Base-by-base conservation (phyloP, 2,888 invertebrate species). In the Germaria angustata region DNA sequence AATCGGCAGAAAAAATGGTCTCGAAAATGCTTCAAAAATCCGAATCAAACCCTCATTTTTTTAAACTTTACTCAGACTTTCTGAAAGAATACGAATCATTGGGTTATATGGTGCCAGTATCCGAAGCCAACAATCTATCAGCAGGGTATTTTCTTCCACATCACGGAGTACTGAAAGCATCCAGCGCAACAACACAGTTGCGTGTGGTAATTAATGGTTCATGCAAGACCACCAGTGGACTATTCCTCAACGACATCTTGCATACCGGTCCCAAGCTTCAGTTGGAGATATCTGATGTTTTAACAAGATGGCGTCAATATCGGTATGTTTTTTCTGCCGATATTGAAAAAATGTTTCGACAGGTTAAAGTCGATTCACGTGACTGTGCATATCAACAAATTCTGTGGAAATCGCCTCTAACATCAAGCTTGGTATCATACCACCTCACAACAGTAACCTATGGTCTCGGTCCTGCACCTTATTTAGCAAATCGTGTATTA, bases 191-290 rank as follows among this genome's bases (percentile, higher is more conserved):
- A 28, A 81, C 71, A 0, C 76, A 76, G 6, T 1, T 81, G 7
- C 28, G 69, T 0, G 77, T 63, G 0, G 63, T 63, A 24, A 69
- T 77, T 41, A 55, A 71, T 55, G 71, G 79, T 0, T 79, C 82
- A 24, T 63, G n/a, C n/a, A 68, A 69, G 24, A 78, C 73, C 15
- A 63, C 13, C 4, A 77, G 65, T 15, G 77, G 61, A 0, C 7
- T 75, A 6, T 76, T 80, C 0, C 24, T 83, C 7, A 80, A 77
- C 59, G 63, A 84, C 17, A 55, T 73, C 11, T 65, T 78, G n/a
- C 49, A 71, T 39, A 55, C 57, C 11, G 75, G 71, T 7, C 69
- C 69, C 2, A 59, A 36, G 34, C 51, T 80, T 13, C 68, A 80
- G 55, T 17, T 76, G 0, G 61, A 76, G 9, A 59, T 83, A 7